These are phyloP conservation scores for Hylomyscus alleni DNA, from an alignment of 2,797 vertebrate species.

Conservation along the genomic window DNA sequence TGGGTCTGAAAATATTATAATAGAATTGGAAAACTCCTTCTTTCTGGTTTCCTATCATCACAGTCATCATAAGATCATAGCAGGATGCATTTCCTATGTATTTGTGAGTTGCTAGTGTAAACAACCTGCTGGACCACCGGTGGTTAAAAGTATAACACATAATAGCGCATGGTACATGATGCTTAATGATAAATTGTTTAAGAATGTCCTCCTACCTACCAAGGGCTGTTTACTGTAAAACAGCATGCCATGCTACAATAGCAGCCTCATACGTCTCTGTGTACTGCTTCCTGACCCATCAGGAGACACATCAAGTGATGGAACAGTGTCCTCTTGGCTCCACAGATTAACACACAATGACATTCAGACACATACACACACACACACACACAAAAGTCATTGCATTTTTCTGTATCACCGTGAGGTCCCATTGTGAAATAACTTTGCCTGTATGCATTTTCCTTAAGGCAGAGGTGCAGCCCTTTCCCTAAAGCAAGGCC, in stretches of 20 bases:
- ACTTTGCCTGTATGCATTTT: not conserved
- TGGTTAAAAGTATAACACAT: not conserved
- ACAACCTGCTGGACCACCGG: not conserved
- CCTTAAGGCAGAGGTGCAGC: not conserved
- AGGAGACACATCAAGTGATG: not conserved
- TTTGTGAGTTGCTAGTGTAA: not conserved
- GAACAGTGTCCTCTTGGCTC: too few species aligned
- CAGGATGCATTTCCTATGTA: not conserved
- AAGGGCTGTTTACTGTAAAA: not conserved
- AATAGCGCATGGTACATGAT: not conserved
- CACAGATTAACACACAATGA: not conserved
- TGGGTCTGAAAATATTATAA: not conserved
- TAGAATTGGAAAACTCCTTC: not conserved
- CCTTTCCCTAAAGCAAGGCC: not conserved
- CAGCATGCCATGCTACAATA: not conserved
- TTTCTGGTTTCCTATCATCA: not conserved
- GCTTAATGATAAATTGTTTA: not conserved
- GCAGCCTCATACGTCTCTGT: not conserved
- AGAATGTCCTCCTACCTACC: not conserved
- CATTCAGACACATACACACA: not conserved
- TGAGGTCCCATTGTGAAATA: not conserved
- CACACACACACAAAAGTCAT: not conserved
- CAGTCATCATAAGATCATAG: too few species aligned
- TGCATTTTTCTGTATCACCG: not conserved
- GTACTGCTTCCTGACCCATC: not conserved